Conservation (phyloP, 2,113 vertebrate genomes). For the Eleginops maclovinus region DNA sequence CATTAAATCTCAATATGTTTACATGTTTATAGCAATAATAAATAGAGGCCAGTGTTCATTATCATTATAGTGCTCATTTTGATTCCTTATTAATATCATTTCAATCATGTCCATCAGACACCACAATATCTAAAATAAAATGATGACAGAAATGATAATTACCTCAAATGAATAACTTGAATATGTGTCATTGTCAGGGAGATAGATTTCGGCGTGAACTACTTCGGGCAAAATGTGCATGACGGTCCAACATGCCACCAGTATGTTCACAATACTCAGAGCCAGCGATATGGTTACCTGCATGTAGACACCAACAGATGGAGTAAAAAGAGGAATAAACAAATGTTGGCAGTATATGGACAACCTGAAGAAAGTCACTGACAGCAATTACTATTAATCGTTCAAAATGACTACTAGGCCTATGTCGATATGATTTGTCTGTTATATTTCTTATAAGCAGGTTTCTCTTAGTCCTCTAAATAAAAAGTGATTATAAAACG, state of each 20-base stretch:
- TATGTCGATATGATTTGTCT: background rate
- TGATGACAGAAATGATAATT: conserved; percentile 2
- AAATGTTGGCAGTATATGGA: background rate
- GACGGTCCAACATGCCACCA: conserved; percentile 24
- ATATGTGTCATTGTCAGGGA: background rate
- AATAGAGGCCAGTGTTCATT: background rate
- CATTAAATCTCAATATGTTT: background rate
- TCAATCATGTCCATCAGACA: background rate
- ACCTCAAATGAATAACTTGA: background rate
- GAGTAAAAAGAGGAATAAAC: background rate
- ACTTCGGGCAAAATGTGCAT: background rate
- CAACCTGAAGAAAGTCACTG: background rate
- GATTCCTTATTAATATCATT: background rate
- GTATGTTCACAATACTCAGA: conserved; percentile 71
- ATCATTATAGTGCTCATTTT: background rate
- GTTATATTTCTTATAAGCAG: background rate
- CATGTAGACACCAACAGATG: conserved; percentile 7
- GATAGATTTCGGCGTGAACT: accelerated
- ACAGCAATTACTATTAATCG: background rate
- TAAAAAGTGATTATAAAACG: background rate
- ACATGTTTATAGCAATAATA: background rate
- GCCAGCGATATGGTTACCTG: conserved; percentile 79
- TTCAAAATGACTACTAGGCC: background rate
- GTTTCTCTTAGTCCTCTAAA: background rate
- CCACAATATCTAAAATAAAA: background rate